Evolutionary conservation across 2,888 invertebrate genomes (phyloP), one percentile per base, ranked within the genome.

Genomic region (Bedellia somnulentella): DNA sequence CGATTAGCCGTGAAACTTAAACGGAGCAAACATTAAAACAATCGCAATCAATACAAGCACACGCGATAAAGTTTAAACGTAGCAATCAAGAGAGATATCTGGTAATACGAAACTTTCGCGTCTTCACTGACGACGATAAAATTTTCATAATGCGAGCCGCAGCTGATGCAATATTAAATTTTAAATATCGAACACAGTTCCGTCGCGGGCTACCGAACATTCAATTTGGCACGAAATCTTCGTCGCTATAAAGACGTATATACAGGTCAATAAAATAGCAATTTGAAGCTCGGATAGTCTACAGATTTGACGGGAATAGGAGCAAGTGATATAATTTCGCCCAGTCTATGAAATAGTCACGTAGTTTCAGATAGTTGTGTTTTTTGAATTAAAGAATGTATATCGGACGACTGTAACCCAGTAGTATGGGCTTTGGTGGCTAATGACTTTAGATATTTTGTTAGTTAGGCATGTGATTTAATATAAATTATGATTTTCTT

Each of bases 131-230:
- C 40, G 43, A 45, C 42, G 46, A 44, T 47, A 55, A 63, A 60
- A 46, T 46, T 52, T 58, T 60, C 62, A 62, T 66, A 66, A 66
- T 60, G 57, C 54, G 42, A 44, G 40, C 43, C 51, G 53, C 63
- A 64, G 61, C 59, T 62, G 67, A 66, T 60, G 59, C 57, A 49
- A 66, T 68, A 70, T 67, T 64, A 68, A 68, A 70, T 67, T 73
- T 71, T 68, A 64, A 71, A 70, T 59, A 66, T 70, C 57, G 68
- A 64, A 59, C 57, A 52, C 32, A 31, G 35, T 33, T 33, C 37
- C 33, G 38, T 29, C 49, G 42, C 45, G 37, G 37, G 34, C 32
- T 41, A 41, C 41, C 46, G 46, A 49, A 46, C 56, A 50, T 59
- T 57, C 56, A 56, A 56, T 62, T 58, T 59, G 52, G 51, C 55